Evolutionary conservation across 1,140 invertebrate genomes (phyloP).

Genomic region (Dinoponera quadriceps): DNA sequence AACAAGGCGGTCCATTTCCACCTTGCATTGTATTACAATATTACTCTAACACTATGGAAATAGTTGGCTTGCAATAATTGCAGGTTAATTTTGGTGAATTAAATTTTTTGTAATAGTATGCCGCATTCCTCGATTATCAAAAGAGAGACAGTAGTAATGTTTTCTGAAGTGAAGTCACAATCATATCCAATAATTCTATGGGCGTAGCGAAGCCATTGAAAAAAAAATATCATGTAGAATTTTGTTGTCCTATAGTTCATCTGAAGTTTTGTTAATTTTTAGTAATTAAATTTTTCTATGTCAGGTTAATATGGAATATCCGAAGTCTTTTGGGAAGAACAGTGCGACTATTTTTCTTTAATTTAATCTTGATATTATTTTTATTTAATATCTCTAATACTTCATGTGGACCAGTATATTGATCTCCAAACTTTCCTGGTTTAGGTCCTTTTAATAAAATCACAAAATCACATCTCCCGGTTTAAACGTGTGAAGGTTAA

Average conservation of each 20-base stretch:
- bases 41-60: background rate
- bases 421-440: slow-evolving; percentile 26
- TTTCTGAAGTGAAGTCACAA: background rate
- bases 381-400: slow-evolving; percentile 42
- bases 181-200: background rate
- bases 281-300: background rate
- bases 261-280: background rate
- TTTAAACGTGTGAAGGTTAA: slow-evolving; percentile 29
- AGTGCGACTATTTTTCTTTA: background rate
- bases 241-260: background rate
- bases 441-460: slow-evolving; percentile 40
- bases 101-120: background rate
- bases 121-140: background rate
- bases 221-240: background rate
- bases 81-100: background rate
- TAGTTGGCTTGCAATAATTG: background rate
- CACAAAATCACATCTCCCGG: background rate
- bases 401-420: too few species aligned
- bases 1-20: too few species aligned
- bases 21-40: background rate
- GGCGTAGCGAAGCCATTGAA: too few species aligned
- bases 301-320: background rate
- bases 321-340: background rate
- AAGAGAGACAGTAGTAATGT: background rate
- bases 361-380: slow-evolving; percentile 33